phyloP scores from a whole-genome alignment of 2,888 invertebrate species.

The Lithophane ornitopus region DNA sequence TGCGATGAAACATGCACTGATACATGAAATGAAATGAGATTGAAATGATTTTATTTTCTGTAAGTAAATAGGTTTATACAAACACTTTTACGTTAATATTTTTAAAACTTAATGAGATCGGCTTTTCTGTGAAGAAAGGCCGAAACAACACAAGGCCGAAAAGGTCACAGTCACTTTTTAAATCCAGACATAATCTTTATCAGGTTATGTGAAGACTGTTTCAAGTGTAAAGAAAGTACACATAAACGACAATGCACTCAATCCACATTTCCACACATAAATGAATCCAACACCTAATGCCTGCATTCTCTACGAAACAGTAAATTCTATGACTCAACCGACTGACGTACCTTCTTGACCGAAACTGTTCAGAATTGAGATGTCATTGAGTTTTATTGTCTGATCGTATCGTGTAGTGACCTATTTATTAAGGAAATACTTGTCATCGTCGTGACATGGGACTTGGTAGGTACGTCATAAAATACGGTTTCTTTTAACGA shows the following conservation, averaged over 20 bases:
- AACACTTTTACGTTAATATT: too few relatives aligned
- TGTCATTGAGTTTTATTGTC: constrained; percentile 53
- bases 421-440: constrained; percentile 59
- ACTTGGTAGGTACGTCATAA: constrained; percentile 25
- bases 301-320: not conserved
- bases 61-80: too few relatives aligned
- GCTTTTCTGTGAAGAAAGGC: too few relatives aligned
- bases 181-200: too few relatives aligned
- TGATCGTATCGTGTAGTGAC: constrained; percentile 44
- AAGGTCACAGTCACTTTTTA: too few relatives aligned
- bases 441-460: constrained; percentile 19
- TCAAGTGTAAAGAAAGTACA: not conserved
- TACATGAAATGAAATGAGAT: too few relatives aligned
- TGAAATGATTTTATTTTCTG: too few relatives aligned
- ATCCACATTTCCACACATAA: constrained; percentile 5
- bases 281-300: not conserved
- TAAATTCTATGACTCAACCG: constrained; percentile 27
- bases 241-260: not conserved
- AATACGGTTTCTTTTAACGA: not conserved
- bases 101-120: too few relatives aligned
- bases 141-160: too few relatives aligned
- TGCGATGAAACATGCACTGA: too few relatives aligned
- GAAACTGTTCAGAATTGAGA: constrained; percentile 32
- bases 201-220: too few relatives aligned
- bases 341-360: constrained; percentile 42